phyloP scores from a whole-genome alignment of 2,888 invertebrate species.

The Cenopis cana region DNA sequence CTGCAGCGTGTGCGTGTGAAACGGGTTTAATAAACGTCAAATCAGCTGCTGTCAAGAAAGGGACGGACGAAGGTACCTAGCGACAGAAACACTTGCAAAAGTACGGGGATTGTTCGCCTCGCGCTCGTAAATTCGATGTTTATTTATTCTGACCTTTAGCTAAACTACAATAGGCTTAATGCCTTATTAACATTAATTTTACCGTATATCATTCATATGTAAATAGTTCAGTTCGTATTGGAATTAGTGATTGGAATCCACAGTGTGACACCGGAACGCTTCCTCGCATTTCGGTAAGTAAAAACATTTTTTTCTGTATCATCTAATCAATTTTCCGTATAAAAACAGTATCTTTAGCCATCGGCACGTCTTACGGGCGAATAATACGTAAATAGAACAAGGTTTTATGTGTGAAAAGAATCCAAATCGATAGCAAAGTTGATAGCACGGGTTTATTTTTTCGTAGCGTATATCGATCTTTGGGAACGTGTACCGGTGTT shows the following conservation, averaged over 20 bases:
- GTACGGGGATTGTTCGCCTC: conserved; percentile 19
- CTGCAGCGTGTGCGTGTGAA: conserved; percentile 25
- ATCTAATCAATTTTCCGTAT: conserved; percentile 22
- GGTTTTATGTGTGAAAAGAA: conserved; percentile 13
- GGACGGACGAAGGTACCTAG: conserved; percentile 15
- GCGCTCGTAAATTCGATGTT: conserved; percentile 27
- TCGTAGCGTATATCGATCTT: conserved; percentile 53
- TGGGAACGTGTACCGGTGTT: conserved; percentile 18
- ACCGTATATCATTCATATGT: conserved; percentile 31
- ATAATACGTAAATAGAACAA: conserved; percentile 1
- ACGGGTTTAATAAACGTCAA: conserved; percentile 34
- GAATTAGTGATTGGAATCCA: conserved; percentile 29
- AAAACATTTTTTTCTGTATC: conserved; percentile 47
- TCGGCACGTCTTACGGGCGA: not conserved
- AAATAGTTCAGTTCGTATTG: conserved; percentile 24
- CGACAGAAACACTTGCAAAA: conserved; percentile 27
- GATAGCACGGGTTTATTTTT: conserved; percentile 54
- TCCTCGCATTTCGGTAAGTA: conserved; percentile 45
- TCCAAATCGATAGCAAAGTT: conserved; percentile 48
- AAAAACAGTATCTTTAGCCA: not conserved
- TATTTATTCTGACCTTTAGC: conserved; percentile 40
- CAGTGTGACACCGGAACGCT: conserved; percentile 27
- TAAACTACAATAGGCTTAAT: conserved; percentile 17
- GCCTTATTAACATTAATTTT: conserved; percentile 33
- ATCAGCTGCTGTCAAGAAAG: conserved; percentile 23